Base-by-base conservation (phyloP, 2,113 vertebrate genomes). In the Corythoichthys intestinalis region DNA sequence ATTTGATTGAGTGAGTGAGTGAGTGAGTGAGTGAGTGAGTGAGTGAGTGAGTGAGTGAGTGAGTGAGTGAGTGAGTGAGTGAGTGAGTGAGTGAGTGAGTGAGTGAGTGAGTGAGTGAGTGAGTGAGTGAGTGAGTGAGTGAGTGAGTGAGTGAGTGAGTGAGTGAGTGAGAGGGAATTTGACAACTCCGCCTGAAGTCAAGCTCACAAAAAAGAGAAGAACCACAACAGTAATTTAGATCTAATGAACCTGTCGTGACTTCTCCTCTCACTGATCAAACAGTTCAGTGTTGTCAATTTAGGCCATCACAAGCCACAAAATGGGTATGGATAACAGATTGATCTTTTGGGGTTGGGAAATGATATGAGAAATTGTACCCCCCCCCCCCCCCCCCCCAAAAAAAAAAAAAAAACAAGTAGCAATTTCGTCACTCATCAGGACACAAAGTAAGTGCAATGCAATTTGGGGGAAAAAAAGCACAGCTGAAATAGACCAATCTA, bases 1-100 rank as follows among this genome's bases (percentile, higher is more conserved):
- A 75, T 74, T 15, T 65, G 74, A 67, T 38, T 61, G 53, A 8
- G 13, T 5, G 46, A 57, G n/a, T 48, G n/a, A 15, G n/a, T 66
- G 61, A 28, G 46, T 28, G 20, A 28, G 20, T 28, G 20, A 28
- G 20, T 28, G 20, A 28, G 20, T 28, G 20, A 28, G 20, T 28
- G 20, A 28, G 20, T 28, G 20, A 28, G 20, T 28, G 20, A 28
- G 20, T 28, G 20, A 28, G 20, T 28, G 20, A 28, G 20, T 28
- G 20, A 28, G 20, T 28, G 20, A 28, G 20, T 28, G 20, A 28
- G 20, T 28, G 20, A 28, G 20, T 28, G 20, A 57, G n/a, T 48
- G n/a, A 15, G n/a, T 66, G 61, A 28, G 46, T 65, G 74, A 67
- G 44, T 61, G 53, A 8, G 13, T 5, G 46, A 57, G n/a, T 48